Evolutionary conservation across 2,113 vertebrate genomes (phyloP).

Genomic region (Takifugu bimaculatus): DNA sequence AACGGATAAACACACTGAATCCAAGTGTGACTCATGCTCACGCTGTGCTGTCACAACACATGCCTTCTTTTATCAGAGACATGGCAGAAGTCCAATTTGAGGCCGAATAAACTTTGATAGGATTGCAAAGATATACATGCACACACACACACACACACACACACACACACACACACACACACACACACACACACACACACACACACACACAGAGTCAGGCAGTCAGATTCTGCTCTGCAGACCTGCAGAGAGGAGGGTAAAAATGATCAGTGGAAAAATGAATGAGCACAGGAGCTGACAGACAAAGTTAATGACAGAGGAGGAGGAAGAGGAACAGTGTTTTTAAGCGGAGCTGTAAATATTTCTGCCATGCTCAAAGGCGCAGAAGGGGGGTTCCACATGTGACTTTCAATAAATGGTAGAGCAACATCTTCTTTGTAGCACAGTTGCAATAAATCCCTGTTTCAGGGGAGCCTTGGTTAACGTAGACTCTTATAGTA

Average conservation of each 20-base stretch:
- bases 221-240: background rate
- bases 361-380: no score
- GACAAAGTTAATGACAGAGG: background rate
- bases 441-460: no score
- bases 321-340: background rate
- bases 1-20: slow-evolving; percentile 15
- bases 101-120: slow-evolving; percentile 23
- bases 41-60: slow-evolving; percentile 21
- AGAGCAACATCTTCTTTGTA: no score
- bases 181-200: slow-evolving; percentile 13
- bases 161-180: slow-evolving; percentile 13
- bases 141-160: slow-evolving; percentile 13
- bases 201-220: slow-evolving; percentile 7
- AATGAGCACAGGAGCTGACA: slow-evolving; percentile 8
- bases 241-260: slow-evolving; percentile 16
- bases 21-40: slow-evolving; percentile 38
- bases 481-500: no score
- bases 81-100: slow-evolving; percentile 32
- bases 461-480: no score
- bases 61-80: slow-evolving; percentile 28
- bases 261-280: background rate
- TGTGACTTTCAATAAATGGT: no score
- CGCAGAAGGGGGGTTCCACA: no score
- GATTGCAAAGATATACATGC: slow-evolving; percentile 10
- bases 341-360: no score